Base-by-base conservation (phyloP, 1,140 invertebrate genomes). In the Oedothorax gibbosus region DNA sequence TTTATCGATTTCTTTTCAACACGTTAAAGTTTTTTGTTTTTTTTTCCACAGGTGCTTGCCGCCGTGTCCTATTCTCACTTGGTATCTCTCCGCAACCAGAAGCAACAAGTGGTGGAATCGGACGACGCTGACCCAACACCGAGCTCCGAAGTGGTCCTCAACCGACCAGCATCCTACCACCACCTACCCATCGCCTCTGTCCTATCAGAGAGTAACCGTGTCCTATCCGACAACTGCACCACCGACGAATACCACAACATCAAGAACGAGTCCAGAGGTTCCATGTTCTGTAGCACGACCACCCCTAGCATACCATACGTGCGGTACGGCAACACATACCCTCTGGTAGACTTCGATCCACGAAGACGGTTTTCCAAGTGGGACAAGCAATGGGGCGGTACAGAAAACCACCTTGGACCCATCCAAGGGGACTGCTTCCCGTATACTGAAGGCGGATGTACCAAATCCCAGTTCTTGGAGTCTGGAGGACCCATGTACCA, bases 61-160 rank as follows among this genome's bases (percentile, higher is more conserved):
- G 68, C 87, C 12, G 87, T 86, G 20, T 86, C 87, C 20, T 82
- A 82, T 21, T 80, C 85, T 14, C 85, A 85, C 12, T 57, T 85
- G 15, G 85, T 79, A 8, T 78, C 85, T 10, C 20, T 86, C 5
- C n/a, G 79, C 14, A 53, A 64, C 15, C 79, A 86, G 20, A 65
- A 73, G 11, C 72, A 73, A 5, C 76, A 72, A 8, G 66, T 62
- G 20, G 71, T 71, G 7, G 69, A 73, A 11, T 87, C 87, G 20
- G 86, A 87, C 21, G 65, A 77, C 3, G 87, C 86, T 20, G 83
- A 87, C 15, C 86, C 87, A 8, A 86, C 84, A 2, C 86, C 86
- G 72, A 88, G 86, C 5, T 87, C 87, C 57, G 87, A 88, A 57
- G 86, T 88, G 10, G 7, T 82, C 20, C 35, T 69, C 2, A 82